These are phyloP conservation scores for Merluccius polli DNA, from an alignment of 2,797 vertebrate species.

Conservation along the genomic window DNA sequence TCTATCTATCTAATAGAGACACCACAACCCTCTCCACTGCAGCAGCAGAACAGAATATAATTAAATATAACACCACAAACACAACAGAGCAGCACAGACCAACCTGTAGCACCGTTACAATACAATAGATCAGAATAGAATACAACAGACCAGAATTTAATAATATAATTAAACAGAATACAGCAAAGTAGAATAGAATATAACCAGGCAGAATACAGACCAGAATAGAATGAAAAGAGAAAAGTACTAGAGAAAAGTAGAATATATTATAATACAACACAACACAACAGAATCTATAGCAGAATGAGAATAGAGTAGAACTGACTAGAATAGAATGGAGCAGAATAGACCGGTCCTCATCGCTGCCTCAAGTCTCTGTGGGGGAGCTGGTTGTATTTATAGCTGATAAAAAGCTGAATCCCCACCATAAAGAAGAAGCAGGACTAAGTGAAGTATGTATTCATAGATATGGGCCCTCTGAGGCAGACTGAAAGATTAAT, in stretches of 20 bases:
- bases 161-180: neutral
- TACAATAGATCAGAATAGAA: neutral
- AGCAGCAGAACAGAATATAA: neutral
- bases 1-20: too few relatives aligned
- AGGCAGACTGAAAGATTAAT: constrained; percentile 2
- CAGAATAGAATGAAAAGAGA: too few relatives aligned
- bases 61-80: too few relatives aligned
- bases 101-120: too few relatives aligned
- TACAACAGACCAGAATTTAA: neutral
- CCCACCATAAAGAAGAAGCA: neutral
- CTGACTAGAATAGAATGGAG: too few relatives aligned
- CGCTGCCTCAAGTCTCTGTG: neutral
- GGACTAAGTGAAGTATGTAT: neutral
- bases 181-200: neutral
- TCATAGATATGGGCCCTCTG: neutral
- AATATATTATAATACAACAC: too few relatives aligned
- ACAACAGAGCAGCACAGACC: too few relatives aligned
- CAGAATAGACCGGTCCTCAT: neutral
- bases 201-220: neutral
- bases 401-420: constrained; percentile 1
- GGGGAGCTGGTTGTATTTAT: constrained; percentile 1
- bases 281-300: neutral
- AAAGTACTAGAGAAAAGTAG: too few relatives aligned
- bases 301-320: neutral
- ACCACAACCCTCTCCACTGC: too few relatives aligned